Base-by-base conservation (phyloP, 1,140 invertebrate species). In the Diorhabda elongata region DNA sequence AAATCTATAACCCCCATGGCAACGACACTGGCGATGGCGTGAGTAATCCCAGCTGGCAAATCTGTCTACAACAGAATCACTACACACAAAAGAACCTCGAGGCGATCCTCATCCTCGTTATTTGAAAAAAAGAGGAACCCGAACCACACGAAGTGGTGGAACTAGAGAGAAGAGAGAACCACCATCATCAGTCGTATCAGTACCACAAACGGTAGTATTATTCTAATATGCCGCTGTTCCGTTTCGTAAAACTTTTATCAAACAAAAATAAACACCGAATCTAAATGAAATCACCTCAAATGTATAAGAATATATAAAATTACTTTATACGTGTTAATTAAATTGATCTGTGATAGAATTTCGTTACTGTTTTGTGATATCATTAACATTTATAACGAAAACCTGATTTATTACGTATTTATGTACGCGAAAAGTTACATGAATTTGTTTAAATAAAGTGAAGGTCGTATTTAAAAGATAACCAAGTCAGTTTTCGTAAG, bases 371-470 rank as follows among this genome's bases (percentile, higher is more conserved):
- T 52, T 6, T 52, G 47, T 52, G 47, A 52, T 52, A 52, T 52
- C n/a, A 8, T 52, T 6, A 8, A 8, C 47, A 52, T 52, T 52
- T 52, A 8, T 6, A 8, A 8, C 47, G 4, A 52, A 52, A 52
- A 52, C 47, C 47, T 52, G 47, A 6, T 52, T 52, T n/a, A n/a
- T 52, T 52, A 52, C 47, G 47, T 52, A n/a, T 52, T 52, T 26
- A 26, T 26, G 26, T 26, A 26, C 26, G 26, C 26, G 47, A 52
- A 52, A 52, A 52, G 47, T 52, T 52, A 52, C 47, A 8, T 52
- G 47, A 52, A 52, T 52, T 52, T 52, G 47, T 52, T 52, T 52
- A 52, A 52, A 52, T n/a, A 52, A 52, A 52, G 47, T 52, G 47
- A 52, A 52, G 47, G 47, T 52, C 47, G 47, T 52, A n/a, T 6